These are phyloP conservation scores for Caenorhabditis uteleia DNA, from an alignment of 2,888 invertebrate genomes.

Conservation along the genomic window DNA sequence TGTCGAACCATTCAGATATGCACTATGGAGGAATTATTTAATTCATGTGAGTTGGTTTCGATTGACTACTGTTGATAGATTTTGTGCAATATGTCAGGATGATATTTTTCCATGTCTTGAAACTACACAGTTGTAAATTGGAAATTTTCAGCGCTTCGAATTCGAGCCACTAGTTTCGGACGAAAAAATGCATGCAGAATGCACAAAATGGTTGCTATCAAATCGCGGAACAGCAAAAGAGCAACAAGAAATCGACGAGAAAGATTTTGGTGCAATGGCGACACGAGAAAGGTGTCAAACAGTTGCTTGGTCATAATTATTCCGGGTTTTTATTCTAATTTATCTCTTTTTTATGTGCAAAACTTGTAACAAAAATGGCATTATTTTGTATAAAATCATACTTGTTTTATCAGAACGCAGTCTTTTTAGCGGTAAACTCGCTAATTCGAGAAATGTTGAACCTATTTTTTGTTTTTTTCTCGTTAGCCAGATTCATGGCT, in stretches of 20 bases:
- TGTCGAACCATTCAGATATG: constrained; percentile 39
- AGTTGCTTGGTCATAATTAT: too few relatives aligned
- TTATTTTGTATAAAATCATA: too few relatives aligned
- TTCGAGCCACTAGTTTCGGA: constrained; percentile 20
- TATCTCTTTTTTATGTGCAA: neutral
- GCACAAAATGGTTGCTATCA: constrained; percentile 14
- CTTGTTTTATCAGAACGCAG: too few relatives aligned
- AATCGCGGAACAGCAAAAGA: constrained; percentile 1
- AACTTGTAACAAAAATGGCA: too few relatives aligned
- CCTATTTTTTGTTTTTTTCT: too few relatives aligned
- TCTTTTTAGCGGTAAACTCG: too few relatives aligned
- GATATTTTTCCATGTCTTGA: too few relatives aligned
- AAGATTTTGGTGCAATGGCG: constrained; percentile 6
- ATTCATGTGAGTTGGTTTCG: constrained; percentile 21
- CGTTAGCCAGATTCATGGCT: too few relatives aligned
- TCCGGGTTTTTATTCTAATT: neutral
- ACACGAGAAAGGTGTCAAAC: neutral
- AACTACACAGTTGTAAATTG: neutral
- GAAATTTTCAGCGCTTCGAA: constrained; percentile 11
- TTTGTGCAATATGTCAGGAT: too few relatives aligned
- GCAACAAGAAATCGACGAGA: constrained; percentile 1
- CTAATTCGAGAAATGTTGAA: too few relatives aligned
- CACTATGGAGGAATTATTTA: constrained; percentile 31
- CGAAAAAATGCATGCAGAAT: constrained; percentile 9
- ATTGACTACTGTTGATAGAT: neutral